Percentiles rank a stretch among this genome's conserved stretches.
Evolutionary conservation across 2,888 invertebrate genomes (phyloP).

Genomic region (Euplagia quadripunctaria): DNA sequence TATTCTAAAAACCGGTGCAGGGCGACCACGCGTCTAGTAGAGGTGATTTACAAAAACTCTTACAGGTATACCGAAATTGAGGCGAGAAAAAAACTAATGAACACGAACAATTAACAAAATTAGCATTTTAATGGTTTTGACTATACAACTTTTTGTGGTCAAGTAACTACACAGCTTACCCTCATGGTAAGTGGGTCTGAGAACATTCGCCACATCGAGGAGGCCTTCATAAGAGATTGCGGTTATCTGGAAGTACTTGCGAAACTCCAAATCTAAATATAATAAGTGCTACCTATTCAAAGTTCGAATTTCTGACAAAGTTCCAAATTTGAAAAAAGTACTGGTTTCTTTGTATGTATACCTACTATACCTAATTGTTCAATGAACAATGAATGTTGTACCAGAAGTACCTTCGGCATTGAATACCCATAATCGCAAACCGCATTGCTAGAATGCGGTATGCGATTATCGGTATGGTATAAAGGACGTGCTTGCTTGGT

Average conservation of each 20-base stretch:
- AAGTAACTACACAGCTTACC: neutral
- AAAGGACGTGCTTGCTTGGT: no score
- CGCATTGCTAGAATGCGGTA: neutral
- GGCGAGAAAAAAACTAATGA: neutral
- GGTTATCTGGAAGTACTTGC: neutral
- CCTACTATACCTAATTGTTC: neutral
- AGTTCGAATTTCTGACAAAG: neutral
- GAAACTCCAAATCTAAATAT: neutral
- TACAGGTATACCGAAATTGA: neutral
- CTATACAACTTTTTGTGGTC: neutral
- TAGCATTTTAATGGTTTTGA: neutral
- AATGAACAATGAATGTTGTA: neutral
- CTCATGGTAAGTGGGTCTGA: neutral
- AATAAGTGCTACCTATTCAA: neutral
- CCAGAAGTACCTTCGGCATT: neutral
- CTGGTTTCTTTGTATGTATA: neutral
- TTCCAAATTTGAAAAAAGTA: neutral
- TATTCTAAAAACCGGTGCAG: conserved; percentile 10
- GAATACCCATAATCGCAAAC: neutral
- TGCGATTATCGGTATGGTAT: no score
- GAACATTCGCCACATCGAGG: neutral
- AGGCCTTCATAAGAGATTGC: neutral
- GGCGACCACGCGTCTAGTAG: conserved; percentile 14
- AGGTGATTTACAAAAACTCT: conserved; percentile 6
- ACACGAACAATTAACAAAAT: neutral